Conservation (phyloP, 2,113 vertebrate genomes). For the Zeus faber region DNA sequence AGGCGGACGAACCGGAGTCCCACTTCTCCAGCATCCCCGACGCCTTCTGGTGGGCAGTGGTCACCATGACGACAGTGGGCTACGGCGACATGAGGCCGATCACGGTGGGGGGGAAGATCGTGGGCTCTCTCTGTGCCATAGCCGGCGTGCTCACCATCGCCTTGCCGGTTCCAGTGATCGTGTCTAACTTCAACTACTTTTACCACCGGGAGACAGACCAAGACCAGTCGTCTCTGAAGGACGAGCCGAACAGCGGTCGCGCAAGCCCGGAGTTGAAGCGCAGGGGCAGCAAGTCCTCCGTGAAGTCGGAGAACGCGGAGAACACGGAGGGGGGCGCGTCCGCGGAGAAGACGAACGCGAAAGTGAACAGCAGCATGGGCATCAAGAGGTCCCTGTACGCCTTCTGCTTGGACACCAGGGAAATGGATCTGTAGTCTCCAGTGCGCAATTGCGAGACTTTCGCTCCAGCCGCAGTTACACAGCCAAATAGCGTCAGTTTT, state of each 20-base stretch:
- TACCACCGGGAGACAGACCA: constrained; percentile 95
- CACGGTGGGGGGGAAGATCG: constrained; percentile 93
- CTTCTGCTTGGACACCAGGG: constrained; percentile 88
- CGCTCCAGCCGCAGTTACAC: too few relatives aligned
- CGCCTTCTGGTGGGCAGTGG: constrained; percentile 98
- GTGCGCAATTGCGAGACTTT: too few relatives aligned
- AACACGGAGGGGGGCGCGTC: constrained; percentile 68
- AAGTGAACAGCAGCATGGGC: constrained; percentile 88
- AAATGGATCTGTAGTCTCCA: constrained; percentile 87
- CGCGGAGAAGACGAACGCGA: constrained; percentile 83
- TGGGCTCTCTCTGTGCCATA: constrained; percentile 93
- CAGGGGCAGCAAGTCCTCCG: constrained; percentile 75
- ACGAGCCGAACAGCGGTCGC: constrained; percentile 72
- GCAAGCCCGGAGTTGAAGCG: constrained; percentile 73
- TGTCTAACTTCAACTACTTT: constrained; percentile 98
- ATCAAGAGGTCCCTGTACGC: constrained; percentile 89
- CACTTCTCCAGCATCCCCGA: constrained; percentile 97
- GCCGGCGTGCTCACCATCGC: constrained; percentile 95
- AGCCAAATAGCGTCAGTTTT: too few relatives aligned
- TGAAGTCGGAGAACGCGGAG: constrained; percentile 78
- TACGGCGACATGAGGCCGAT: constrained; percentile 96
- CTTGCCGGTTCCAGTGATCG: constrained; percentile 94
- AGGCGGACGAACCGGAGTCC: constrained; percentile 88
- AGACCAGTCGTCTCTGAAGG: constrained; percentile 84
- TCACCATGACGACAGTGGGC: constrained; percentile 97